Conservation (phyloP, 2,113 vertebrate species). For the Leiothrix lutea region DNA sequence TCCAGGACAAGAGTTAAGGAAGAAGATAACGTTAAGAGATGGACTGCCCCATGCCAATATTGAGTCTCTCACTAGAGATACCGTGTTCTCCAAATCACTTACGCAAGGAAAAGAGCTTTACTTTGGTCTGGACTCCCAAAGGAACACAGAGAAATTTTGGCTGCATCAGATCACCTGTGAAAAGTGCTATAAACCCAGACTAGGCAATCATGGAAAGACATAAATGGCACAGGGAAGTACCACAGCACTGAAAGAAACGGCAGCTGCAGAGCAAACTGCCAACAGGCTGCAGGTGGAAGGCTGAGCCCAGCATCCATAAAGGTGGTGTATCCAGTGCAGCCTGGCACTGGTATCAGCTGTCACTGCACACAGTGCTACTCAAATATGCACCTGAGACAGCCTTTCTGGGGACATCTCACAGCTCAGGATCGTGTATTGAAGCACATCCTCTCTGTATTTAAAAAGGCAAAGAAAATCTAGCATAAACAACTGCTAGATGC, state of each 20-base stretch:
- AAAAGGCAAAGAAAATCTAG: neutral
- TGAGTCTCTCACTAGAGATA: neutral
- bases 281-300: neutral
- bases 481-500: neutral
- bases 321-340: rapidly evolving
- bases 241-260: neutral
- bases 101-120: neutral
- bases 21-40: neutral
- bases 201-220: rapidly evolving
- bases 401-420: neutral
- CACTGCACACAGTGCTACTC: neutral
- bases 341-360: neutral
- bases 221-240: neutral
- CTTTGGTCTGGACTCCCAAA: neutral
- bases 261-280: neutral
- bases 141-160: neutral
- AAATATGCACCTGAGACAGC: neutral
- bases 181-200: neutral
- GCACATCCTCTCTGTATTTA: neutral
- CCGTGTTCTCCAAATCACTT: neutral
- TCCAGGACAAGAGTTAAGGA: neutral
- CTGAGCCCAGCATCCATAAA: neutral
- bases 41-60: neutral
- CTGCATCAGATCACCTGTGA: neutral
- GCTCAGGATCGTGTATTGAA: neutral